These are phyloP conservation scores for Tragulus kanchil DNA, from an alignment of 2,113 vertebrate genomes.

Conservation along the genomic window DNA sequence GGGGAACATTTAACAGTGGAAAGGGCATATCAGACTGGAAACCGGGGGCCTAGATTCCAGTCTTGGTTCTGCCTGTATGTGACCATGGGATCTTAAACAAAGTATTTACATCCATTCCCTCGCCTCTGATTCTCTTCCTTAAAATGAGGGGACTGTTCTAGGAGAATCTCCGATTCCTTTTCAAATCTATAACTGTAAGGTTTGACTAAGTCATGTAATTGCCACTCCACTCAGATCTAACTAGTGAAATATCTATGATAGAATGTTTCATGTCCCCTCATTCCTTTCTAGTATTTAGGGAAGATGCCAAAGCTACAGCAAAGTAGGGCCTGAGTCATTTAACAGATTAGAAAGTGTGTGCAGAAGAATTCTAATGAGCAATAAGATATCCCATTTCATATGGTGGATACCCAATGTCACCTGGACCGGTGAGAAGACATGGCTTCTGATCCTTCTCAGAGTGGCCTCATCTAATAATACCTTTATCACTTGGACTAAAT, in stretches of 20 bases:
- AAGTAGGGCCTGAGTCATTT: background rate
- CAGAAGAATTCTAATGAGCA: background rate
- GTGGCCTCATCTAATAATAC: background rate
- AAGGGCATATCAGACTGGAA: background rate
- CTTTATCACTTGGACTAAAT: background rate
- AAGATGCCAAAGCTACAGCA: background rate
- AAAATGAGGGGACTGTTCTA: background rate
- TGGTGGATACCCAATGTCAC: background rate
- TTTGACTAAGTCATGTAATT: background rate
- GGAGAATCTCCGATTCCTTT: background rate
- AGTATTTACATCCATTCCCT: background rate
- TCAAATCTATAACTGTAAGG: slow-evolving; percentile 1
- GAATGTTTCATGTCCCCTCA: background rate
- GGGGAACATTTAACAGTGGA: background rate
- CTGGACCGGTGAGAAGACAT: background rate
- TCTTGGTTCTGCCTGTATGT: background rate
- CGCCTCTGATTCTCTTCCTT: background rate
- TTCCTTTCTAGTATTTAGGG: background rate
- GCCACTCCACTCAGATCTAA: background rate
- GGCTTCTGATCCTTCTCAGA: background rate
- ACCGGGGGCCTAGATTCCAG: background rate
- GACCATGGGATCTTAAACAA: background rate
- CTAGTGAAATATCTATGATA: background rate
- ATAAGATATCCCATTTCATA: background rate
- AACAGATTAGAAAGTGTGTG: background rate